A percentile compares a stretch with the other conserved stretches of the same genome.
phyloP scores from a whole-genome alignment of 2,888 invertebrate genomes.

The Pterostichus niger region DNA sequence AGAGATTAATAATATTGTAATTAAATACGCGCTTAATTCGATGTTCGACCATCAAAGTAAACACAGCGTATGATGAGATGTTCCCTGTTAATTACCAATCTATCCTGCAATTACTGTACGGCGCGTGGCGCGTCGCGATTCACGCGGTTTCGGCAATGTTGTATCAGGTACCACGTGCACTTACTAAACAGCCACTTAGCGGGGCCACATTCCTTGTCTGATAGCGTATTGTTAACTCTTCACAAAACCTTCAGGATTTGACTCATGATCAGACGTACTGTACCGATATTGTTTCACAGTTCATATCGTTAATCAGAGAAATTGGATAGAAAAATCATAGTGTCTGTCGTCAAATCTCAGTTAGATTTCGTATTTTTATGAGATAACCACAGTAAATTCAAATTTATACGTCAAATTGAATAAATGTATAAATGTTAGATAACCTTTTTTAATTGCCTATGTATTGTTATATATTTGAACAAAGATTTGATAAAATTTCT shows the following conservation, averaged over 20 bases:
- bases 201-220: neutral
- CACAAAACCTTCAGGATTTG: neutral
- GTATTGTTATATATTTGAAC: too few relatives aligned
- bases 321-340: too few relatives aligned
- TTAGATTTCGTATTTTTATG: too few relatives aligned
- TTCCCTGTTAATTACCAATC: conserved; percentile 59
- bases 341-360: too few relatives aligned
- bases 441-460: too few relatives aligned
- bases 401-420: too few relatives aligned
- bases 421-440: too few relatives aligned
- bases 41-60: conserved; percentile 56
- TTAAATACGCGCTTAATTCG: conserved; percentile 56
- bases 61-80: conserved; percentile 60
- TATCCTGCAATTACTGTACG: conserved; percentile 51
- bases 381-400: too few relatives aligned
- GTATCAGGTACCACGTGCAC: neutral
- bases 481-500: too few relatives aligned
- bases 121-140: neutral
- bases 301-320: too few relatives aligned
- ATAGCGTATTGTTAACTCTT: neutral
- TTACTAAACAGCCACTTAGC: neutral
- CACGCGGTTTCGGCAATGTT: neutral
- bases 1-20: conserved; percentile 59
- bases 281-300: too few relatives aligned
- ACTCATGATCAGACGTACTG: too few relatives aligned